Conservation (phyloP, 2,113 vertebrate species). For the Ursus arctos region DNA sequence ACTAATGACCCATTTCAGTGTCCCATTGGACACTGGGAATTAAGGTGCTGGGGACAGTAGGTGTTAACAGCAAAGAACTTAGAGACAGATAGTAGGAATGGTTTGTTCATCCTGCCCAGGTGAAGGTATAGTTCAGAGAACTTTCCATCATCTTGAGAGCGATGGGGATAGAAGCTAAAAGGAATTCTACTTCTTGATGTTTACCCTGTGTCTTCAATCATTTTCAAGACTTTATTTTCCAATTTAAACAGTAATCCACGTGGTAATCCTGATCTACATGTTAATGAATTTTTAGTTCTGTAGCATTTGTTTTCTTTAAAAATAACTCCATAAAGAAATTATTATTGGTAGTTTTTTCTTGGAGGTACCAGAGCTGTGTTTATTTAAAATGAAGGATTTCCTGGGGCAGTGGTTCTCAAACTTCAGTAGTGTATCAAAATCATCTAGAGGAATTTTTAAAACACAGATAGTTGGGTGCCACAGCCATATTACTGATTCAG, state of each 20-base stretch:
- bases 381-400: conserved; percentile 43
- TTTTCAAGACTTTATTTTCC: conserved; percentile 25
- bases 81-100: not conserved
- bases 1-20: not conserved
- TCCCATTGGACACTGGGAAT: not conserved
- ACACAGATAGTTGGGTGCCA: not conserved
- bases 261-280: not conserved
- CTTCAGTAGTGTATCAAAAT: not conserved
- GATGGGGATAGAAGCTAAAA: not conserved
- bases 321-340: not conserved
- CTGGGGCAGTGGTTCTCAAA: not conserved
- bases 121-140: not conserved
- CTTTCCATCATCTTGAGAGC: not conserved
- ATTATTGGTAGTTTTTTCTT: conserved; percentile 1
- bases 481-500: not conserved
- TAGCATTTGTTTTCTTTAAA: not conserved
- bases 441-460: conserved; percentile 25
- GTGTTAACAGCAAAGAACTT: not conserved
- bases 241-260: not conserved
- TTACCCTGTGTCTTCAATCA: not conserved
- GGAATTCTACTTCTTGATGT: not conserved
- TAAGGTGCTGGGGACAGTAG: not conserved
- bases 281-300: conserved; percentile 32
- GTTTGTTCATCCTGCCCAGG: not conserved
- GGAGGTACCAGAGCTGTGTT: not conserved